Conservation (phyloP, 2,888 invertebrate species). For the Apoda limacodes region DNA sequence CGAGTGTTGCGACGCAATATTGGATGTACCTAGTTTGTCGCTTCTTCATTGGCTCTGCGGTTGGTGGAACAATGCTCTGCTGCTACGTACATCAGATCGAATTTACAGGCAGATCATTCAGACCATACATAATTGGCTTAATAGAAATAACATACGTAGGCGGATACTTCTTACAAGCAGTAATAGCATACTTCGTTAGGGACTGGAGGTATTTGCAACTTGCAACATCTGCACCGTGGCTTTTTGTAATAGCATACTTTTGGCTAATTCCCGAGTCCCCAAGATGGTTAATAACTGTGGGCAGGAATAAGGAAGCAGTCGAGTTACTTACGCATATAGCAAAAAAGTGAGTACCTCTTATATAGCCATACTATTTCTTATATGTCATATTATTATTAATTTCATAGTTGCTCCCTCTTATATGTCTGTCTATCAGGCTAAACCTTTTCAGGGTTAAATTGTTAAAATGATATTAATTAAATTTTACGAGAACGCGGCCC, state of each 20-base stretch:
- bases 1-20: slow-evolving; percentile 68
- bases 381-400: too few species aligned
- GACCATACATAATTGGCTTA: slow-evolving; percentile 66
- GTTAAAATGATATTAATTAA: too few species aligned
- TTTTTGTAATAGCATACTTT: slow-evolving; percentile 69
- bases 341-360: slow-evolving; percentile 34
- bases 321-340: slow-evolving; percentile 74
- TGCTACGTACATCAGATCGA: slow-evolving; percentile 75
- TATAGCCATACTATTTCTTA: too few species aligned
- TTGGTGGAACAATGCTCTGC: slow-evolving; percentile 76
- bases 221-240: slow-evolving; percentile 62
- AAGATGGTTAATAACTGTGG: slow-evolving; percentile 79
- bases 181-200: slow-evolving; percentile 70
- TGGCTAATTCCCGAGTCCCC: slow-evolving; percentile 84
- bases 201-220: slow-evolving; percentile 73
- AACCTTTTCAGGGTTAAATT: too few species aligned
- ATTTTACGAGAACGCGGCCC: too few species aligned
- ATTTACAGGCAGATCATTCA: slow-evolving; percentile 66
- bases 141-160: slow-evolving; percentile 66
- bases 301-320: slow-evolving; percentile 72
- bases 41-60: slow-evolving; percentile 69
- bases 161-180: slow-evolving; percentile 66
- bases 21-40: slow-evolving; percentile 71
- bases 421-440: too few species aligned
- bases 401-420: too few species aligned